phyloP scores from a whole-genome alignment of 2,797 vertebrate genomes.

The Prunella strophiata region DNA sequence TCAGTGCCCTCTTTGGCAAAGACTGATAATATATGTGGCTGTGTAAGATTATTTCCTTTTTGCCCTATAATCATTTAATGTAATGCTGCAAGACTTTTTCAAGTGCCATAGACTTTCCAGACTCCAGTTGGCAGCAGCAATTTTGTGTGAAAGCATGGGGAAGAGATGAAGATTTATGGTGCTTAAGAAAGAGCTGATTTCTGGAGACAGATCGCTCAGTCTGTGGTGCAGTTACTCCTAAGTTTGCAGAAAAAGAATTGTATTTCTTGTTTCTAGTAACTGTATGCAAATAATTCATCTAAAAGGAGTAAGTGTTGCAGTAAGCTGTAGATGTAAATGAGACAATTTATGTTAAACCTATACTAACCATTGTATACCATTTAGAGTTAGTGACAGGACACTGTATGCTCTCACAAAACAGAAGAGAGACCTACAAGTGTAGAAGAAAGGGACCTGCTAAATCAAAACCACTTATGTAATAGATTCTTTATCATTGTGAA shows the following conservation, averaged over 20 bases:
- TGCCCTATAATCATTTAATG: neutral
- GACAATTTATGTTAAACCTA: neutral
- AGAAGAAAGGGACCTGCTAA: neutral
- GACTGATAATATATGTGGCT: neutral
- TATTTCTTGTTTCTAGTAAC: neutral
- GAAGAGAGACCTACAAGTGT: neutral
- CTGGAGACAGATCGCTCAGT: neutral
- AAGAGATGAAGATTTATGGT: neutral
- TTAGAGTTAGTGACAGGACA: neutral
- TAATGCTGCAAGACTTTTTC: neutral
- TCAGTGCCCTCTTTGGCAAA: neutral
- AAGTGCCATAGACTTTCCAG: neutral
- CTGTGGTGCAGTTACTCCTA: neutral
- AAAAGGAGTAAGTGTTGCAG: neutral
- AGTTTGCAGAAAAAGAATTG: neutral
- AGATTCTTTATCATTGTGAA: neutral
- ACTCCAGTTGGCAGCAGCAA: neutral
- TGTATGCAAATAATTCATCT: neutral
- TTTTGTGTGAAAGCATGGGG: neutral
- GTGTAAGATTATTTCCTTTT: neutral
- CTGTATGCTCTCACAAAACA: neutral
- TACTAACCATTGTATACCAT: neutral
- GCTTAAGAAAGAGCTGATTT: neutral
- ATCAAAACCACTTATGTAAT: neutral
- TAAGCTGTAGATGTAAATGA: neutral